phyloP scores from a whole-genome alignment of 1,140 invertebrate genomes.

The Rhynchophorus ferrugineus region DNA sequence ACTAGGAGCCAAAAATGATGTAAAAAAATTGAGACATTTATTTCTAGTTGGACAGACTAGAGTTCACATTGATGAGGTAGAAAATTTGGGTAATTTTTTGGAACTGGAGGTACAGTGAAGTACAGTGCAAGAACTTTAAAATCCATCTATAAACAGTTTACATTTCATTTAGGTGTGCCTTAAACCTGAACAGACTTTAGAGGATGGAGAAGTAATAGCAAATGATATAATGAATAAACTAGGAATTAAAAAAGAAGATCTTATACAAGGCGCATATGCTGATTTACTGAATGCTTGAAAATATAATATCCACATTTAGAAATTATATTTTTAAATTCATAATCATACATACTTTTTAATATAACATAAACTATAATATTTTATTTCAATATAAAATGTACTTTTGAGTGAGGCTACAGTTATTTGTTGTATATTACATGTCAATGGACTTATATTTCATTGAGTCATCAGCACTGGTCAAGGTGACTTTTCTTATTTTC shows the following conservation, averaged over 20 bases:
- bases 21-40: slow-evolving; percentile 66
- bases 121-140: not conserved
- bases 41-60: slow-evolving; percentile 78
- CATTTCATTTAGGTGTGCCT: slow-evolving; percentile 50
- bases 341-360: too few species aligned
- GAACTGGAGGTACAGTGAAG: slow-evolving; percentile 72
- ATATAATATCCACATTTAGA: too few species aligned
- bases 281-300: too few species aligned
- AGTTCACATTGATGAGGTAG: slow-evolving; percentile 80
- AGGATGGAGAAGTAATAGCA: slow-evolving; percentile 66
- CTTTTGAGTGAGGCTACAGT: too few species aligned
- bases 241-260: slow-evolving; percentile 56
- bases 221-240: slow-evolving; percentile 60
- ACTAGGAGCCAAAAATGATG: slow-evolving; percentile 56
- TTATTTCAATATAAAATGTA: too few species aligned
- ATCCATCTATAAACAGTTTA: not conserved
- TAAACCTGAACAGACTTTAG: slow-evolving; percentile 54
- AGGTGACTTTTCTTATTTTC: too few species aligned
- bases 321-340: too few species aligned
- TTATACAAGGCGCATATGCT: slow-evolving; percentile 70
- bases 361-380: too few species aligned
- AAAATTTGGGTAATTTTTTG: slow-evolving; percentile 75
- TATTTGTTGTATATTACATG: too few species aligned
- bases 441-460: too few species aligned
- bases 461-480: too few species aligned